Base-by-base conservation (phyloP, 2,113 vertebrate species). In the Petroica traversi region DNA sequence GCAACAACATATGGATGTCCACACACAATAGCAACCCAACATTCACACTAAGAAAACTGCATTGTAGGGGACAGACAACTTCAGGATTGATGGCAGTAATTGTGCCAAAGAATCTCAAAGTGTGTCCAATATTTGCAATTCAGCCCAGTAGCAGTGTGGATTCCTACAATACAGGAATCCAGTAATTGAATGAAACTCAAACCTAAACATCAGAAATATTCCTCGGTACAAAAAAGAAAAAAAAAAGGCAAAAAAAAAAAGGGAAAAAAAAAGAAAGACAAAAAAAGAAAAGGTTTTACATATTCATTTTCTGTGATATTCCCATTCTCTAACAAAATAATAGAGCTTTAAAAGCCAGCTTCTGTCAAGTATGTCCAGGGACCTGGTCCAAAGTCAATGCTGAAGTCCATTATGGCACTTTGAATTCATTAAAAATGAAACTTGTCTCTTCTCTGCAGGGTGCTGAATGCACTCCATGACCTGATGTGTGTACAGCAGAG, bases 361-460 rank as follows among this genome's bases (percentile, higher is more conserved):
- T 73, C 63, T 84, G 40, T 84, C 46, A 67, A 61, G 26, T 20
- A 49, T n/a, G 51, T 76, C 33, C 45, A 68, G 63, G 62, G 58
- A 82, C 29, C 24, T 36, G 29, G 58, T 57, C 66, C 24, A 28
- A 92, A 91, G 69, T 74, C 61, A 82, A 69, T 41, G 75, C 22
- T 85, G 40, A 85, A 87, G 54, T 79, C 55, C 23, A 4, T 64
- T 5, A 71, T 6, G 24, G 67, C 14, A 78, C 75, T 75, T 64
- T 45, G 87, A 79, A 95, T 69, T 78, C 66, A 82, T 95, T 84
- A 84, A 89, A 89, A 95, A 72, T 71, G 49, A 76, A 89, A 84
- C 24, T 14, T 68, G 12, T 43, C 11, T 95, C 25, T 58, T 52
- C 74, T 68, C 45, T 88, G 73, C 16, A 67, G 69, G 24, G 66